A percentile compares a stretch with the other conserved stretches of the same genome.
Conservation (phyloP, 2,888 invertebrate genomes). For the Erebia palarica region DNA sequence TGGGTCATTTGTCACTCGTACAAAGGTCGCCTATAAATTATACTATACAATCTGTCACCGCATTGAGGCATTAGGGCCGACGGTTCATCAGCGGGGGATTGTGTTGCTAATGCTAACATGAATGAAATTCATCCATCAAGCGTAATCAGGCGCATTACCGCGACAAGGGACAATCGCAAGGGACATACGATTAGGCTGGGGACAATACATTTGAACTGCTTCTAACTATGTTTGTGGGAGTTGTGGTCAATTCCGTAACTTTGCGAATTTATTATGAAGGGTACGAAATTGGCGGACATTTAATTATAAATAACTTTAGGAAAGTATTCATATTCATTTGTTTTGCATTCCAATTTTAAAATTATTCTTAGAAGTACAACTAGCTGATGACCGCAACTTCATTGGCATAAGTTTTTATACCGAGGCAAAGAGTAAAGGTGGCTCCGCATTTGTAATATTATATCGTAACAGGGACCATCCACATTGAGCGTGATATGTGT, state of each 20-base stretch:
- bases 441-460: too few relatives aligned
- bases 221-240: neutral
- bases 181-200: conserved; percentile 36
- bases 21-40: conserved; percentile 28
- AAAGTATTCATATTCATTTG: too few relatives aligned
- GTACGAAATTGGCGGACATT: neutral
- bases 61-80: conserved; percentile 31
- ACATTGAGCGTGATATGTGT: too few relatives aligned
- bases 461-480: too few relatives aligned
- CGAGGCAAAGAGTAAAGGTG: too few relatives aligned
- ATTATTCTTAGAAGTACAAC: too few relatives aligned
- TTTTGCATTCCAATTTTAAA: too few relatives aligned
- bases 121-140: conserved; percentile 45
- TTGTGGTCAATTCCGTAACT: neutral
- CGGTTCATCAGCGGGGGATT: conserved; percentile 42
- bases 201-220: conserved; percentile 35
- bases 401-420: too few relatives aligned
- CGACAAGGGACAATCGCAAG: conserved; percentile 41
- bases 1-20: conserved; percentile 12
- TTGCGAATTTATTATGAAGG: neutral
- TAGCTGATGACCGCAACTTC: too few relatives aligned
- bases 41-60: conserved; percentile 34
- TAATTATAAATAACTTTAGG: too few relatives aligned
- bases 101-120: conserved; percentile 40
- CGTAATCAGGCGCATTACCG: conserved; percentile 43